A percentile compares a stretch with the other conserved stretches of the same genome.
phyloP scores from a whole-genome alignment of 2,113 vertebrate species.

The Mormyrus lacerda region DNA sequence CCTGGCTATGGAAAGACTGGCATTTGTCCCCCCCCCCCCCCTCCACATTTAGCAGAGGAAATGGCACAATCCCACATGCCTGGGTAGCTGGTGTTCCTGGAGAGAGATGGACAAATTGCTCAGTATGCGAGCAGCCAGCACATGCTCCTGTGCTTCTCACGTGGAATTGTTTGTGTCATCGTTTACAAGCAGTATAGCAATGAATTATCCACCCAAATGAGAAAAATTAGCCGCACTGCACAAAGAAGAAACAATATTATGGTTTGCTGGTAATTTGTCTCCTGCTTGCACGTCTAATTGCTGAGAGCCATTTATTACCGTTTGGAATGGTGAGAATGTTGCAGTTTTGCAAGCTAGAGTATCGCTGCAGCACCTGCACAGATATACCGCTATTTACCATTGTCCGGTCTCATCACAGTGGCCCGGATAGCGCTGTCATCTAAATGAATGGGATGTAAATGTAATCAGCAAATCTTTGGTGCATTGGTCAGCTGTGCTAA shows the following conservation, averaged over 20 bases:
- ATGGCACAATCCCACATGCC: not conserved
- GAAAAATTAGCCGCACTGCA: not conserved
- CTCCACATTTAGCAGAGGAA: constrained; percentile 9
- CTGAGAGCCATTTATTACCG: not conserved
- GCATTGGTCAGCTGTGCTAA: not conserved
- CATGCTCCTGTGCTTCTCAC: not conserved
- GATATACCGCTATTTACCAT: not conserved
- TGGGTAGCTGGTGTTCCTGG: constrained; percentile 7
- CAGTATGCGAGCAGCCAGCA: not conserved
- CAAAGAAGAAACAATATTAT: not conserved
- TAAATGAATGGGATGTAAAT: constrained; percentile 1
- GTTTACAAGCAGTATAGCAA: not conserved
- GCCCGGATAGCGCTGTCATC: not conserved
- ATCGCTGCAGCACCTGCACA: not conserved
- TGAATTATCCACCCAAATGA: not conserved
- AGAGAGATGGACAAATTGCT: not conserved
- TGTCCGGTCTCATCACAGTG: not conserved
- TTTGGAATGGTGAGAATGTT: not conserved
- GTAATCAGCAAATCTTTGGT: too few relatives aligned
- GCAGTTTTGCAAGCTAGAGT: not conserved
- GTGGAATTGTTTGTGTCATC: not conserved
- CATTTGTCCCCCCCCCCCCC: constrained; percentile 26
- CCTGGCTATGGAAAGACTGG: constrained; percentile 17
- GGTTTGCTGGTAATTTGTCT: not conserved
- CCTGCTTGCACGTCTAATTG: not conserved